Percentiles rank a stretch among this genome's conserved stretches.
These are phyloP conservation scores for Muscina levida DNA, from an alignment of 2,888 invertebrate species.

Conservation along the genomic window DNA sequence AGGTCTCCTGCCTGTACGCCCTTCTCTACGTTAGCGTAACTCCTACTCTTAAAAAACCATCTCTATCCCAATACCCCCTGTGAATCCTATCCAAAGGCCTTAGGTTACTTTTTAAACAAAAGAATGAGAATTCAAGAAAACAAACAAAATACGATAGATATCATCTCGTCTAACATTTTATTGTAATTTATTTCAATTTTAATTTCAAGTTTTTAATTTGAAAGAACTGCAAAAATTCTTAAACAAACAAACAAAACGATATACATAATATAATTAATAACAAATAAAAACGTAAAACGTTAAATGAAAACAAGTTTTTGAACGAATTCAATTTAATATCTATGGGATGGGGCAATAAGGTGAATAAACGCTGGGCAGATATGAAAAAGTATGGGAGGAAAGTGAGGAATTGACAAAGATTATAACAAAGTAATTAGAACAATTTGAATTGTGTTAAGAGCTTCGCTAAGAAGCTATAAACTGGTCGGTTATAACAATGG, in stretches of 20 bases:
- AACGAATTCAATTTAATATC: neutral
- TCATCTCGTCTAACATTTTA: slow-evolving; percentile 11
- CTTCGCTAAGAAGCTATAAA: no score
- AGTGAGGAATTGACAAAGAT: no score
- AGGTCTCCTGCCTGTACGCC: slow-evolving; percentile 71
- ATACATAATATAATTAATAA: slow-evolving; percentile 2
- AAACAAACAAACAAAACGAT: slow-evolving; percentile 15
- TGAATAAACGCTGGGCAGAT: no score
- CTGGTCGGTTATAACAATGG: no score
- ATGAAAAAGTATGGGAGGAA: no score
- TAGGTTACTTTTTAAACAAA: slow-evolving; percentile 49
- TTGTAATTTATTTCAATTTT: slow-evolving; percentile 56
- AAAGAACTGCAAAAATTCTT: neutral
- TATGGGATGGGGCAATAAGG: neutral
- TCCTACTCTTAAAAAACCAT: slow-evolving; percentile 11
- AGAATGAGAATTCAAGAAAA: neutral
- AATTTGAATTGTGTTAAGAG: no score
- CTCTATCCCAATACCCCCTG: slow-evolving; percentile 16
- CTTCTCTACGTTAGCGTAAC: slow-evolving; percentile 9
- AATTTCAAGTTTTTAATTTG: slow-evolving; percentile 25
- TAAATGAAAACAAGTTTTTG: slow-evolving; percentile 15
- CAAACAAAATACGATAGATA: slow-evolving; percentile 17
- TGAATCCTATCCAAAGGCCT: slow-evolving; percentile 27
- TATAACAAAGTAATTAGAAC: no score
- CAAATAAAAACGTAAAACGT: slow-evolving; percentile 32